phyloP scores from a whole-genome alignment of 2,797 vertebrate genomes.

The Poecilia picta region DNA sequence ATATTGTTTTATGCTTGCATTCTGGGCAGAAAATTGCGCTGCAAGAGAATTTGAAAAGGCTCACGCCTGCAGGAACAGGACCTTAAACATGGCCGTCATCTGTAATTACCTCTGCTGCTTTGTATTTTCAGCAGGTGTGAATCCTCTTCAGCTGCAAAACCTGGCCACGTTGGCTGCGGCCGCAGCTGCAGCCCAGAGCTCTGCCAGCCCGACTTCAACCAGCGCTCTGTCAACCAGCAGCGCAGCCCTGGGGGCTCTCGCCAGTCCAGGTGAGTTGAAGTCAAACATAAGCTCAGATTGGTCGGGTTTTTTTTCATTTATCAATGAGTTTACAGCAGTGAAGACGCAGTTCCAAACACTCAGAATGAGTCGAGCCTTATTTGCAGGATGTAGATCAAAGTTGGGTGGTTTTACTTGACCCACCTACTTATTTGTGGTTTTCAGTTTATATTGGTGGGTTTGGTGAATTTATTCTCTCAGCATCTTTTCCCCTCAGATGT shows the following conservation, averaged over 20 bases:
- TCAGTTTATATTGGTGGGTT: not conserved
- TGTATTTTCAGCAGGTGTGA: conserved; percentile 83
- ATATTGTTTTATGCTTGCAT: not conserved
- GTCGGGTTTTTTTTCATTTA: no score
- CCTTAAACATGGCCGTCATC: conserved; percentile 9
- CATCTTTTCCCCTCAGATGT: not conserved
- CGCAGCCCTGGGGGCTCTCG: conserved; percentile 83
- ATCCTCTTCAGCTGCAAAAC: conserved; percentile 96
- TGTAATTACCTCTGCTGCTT: conserved; percentile 34
- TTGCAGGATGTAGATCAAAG: not conserved
- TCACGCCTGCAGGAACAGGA: not conserved
- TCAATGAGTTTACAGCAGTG: no score
- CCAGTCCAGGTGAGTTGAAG: conserved; percentile 85
- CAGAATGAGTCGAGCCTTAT: not conserved
- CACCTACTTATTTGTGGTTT: not conserved
- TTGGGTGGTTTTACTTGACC: not conserved
- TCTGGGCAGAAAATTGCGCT: not conserved
- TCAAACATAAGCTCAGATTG: not conserved
- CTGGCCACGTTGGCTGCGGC: conserved; percentile 94
- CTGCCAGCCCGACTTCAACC: conserved; percentile 88
- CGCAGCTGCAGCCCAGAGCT: conserved; percentile 92
- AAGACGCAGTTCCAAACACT: not conserved
- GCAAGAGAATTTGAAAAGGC: not conserved
- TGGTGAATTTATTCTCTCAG: not conserved
- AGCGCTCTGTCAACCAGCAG: conserved; percentile 84